Conservation (phyloP, 1,140 invertebrate species). For the Apis cerana region DNA sequence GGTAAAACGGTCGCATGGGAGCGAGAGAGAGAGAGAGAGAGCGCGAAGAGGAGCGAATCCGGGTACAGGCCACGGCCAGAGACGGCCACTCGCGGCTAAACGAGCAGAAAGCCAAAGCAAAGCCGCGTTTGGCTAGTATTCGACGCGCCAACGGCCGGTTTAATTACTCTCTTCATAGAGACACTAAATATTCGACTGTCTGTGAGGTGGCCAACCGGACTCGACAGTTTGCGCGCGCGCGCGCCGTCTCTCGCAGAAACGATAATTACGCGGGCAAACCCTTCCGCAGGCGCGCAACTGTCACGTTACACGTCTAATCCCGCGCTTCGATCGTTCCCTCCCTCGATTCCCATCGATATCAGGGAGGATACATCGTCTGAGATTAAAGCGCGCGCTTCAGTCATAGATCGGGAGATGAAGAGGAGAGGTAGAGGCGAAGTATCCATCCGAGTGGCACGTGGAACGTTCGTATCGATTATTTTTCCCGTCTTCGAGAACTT, state of each 20-base stretch:
- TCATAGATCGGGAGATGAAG: not conserved
- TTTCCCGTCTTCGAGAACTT: too few relatives aligned
- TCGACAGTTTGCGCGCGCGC: not conserved
- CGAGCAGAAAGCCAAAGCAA: slow-evolving; percentile 58
- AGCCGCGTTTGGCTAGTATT: slow-evolving; percentile 55
- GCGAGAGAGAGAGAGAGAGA: not conserved
- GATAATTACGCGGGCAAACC: slow-evolving; percentile 56
- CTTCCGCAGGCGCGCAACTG: slow-evolving; percentile 22
- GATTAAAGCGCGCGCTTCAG: not conserved
- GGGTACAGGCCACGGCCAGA: slow-evolving; percentile 25
- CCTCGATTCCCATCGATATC: slow-evolving; percentile 4
- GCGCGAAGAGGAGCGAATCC: slow-evolving; percentile 3
- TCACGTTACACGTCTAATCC: slow-evolving; percentile 36
- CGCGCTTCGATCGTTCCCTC: slow-evolving; percentile 13
- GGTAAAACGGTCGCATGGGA: slow-evolving; percentile 44
- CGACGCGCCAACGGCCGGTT: slow-evolving; percentile 52
- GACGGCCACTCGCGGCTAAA: slow-evolving; percentile 54
- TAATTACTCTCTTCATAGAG: slow-evolving; percentile 57
- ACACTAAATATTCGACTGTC: slow-evolving; percentile 58
- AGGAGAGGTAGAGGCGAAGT: too few relatives aligned
- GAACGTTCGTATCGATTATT: too few relatives aligned
- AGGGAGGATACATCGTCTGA: not conserved
- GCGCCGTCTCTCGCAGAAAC: slow-evolving; percentile 43
- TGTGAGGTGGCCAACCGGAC: slow-evolving; percentile 26
- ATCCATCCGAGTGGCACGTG: too few relatives aligned